Percentiles rank a stretch among this genome's conserved stretches.
Evolutionary conservation across 2,888 invertebrate genomes (phyloP).

Genomic region (Drosophila meridiana): DNA sequence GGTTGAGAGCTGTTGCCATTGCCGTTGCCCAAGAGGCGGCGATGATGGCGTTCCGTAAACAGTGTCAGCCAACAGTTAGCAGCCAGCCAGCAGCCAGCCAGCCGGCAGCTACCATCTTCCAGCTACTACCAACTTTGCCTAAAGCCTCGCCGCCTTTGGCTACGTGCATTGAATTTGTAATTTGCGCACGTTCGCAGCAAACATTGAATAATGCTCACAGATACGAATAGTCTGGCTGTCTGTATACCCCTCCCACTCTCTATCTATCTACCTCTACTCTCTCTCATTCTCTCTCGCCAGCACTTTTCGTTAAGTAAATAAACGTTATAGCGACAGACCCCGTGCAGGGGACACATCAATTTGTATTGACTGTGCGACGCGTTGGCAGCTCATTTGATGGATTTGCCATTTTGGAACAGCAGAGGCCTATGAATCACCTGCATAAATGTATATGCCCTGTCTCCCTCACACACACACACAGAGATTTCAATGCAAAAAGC

Average conservation of each 20-base stretch:
- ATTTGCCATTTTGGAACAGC: slow-evolving; percentile 56
- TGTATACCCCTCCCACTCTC: not conserved
- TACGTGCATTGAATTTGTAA: slow-evolving; percentile 82
- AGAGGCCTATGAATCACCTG: slow-evolving; percentile 69
- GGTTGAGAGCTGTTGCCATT: slow-evolving; percentile 46
- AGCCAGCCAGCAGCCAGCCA: slow-evolving; percentile 4
- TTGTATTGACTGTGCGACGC: slow-evolving; percentile 74
- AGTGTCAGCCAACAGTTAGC: slow-evolving; percentile 23
- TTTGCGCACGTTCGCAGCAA: slow-evolving; percentile 79
- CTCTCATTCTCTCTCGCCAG: slow-evolving; percentile 23
- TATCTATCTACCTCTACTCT: not conserved
- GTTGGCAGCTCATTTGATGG: slow-evolving; percentile 80
- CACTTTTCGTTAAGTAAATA: slow-evolving; percentile 76
- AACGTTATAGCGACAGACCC: slow-evolving; percentile 47
- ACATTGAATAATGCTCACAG: slow-evolving; percentile 80
- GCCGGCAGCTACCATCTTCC: slow-evolving; percentile 17
- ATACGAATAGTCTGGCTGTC: slow-evolving; percentile 56
- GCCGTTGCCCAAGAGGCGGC: slow-evolving; percentile 40
- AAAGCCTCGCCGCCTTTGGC: slow-evolving; percentile 56
- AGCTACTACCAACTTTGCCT: slow-evolving; percentile 19
- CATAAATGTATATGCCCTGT: slow-evolving; percentile 36
- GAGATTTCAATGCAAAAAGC: slow-evolving; percentile 43
- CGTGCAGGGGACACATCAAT: slow-evolving; percentile 49
- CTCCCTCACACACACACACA: slow-evolving; percentile 23
- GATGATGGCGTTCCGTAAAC: slow-evolving; percentile 66